Evolutionary conservation across 92 coral and sea anemone genomes (phyloP).

Genomic region (Hydrozoanthus gracilis): DNA sequence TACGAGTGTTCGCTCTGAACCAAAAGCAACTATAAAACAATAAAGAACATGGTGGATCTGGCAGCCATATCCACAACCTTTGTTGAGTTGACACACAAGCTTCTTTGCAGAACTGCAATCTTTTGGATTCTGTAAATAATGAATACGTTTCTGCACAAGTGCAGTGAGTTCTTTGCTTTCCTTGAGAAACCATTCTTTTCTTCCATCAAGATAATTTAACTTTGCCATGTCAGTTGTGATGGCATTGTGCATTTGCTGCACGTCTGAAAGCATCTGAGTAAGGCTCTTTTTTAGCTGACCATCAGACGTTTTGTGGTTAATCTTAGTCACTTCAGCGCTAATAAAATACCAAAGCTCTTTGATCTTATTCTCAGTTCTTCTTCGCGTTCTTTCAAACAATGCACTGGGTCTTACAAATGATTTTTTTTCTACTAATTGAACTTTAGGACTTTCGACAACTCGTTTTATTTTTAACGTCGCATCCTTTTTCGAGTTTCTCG

Average conservation of each 20-base stretch:
- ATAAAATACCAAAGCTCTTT: slow-evolving; percentile 90
- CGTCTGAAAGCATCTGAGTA: slow-evolving; percentile 65
- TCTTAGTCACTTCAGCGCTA: slow-evolving; percentile 86
- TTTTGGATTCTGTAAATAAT: slow-evolving; percentile 82
- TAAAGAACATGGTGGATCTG: slow-evolving; percentile 92
- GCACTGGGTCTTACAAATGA: slow-evolving; percentile 54
- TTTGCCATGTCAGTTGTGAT: slow-evolving; percentile 75
- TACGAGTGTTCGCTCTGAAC: slow-evolving; percentile 83
- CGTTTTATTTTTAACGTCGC: slow-evolving; percentile 18
- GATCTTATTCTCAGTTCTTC: slow-evolving; percentile 83
- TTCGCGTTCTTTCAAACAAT: slow-evolving; percentile 60
- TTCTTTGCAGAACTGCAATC: slow-evolving; percentile 90
- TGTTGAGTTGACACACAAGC: slow-evolving; percentile 90
- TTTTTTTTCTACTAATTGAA: slow-evolving; percentile 5
- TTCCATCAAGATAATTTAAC: slow-evolving; percentile 63
- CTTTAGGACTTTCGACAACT: neutral
- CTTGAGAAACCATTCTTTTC: slow-evolving; percentile 64
- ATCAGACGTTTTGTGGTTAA: slow-evolving; percentile 55
- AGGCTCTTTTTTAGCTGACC: slow-evolving; percentile 51
- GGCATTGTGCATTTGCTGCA: slow-evolving; percentile 83
- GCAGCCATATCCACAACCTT: slow-evolving; percentile 98
- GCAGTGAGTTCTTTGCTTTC: slow-evolving; percentile 78
- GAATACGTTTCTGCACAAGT: slow-evolving; percentile 81
- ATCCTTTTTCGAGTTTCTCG: slow-evolving; percentile 56
- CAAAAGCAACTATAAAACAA: slow-evolving; percentile 91